Evolutionary conservation across 2,113 vertebrate species (phyloP).

Genomic region (Caretta caretta): DNA sequence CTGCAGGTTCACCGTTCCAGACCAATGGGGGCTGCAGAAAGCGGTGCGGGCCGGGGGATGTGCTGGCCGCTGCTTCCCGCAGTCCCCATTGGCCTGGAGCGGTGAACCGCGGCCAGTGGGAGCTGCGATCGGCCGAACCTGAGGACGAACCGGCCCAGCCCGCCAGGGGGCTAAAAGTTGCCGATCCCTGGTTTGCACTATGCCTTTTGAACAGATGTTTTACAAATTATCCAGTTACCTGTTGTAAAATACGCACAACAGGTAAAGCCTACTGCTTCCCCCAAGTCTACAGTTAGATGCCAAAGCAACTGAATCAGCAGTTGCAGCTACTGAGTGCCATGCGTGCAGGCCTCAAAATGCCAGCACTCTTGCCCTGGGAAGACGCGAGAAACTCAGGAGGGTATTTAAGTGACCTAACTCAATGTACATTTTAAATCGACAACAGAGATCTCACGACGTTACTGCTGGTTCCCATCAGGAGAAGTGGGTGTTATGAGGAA

Average conservation of each 20-base stretch:
- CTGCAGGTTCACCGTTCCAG: too few relatives aligned
- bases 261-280: constrained; percentile 44
- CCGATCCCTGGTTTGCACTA: too few relatives aligned
- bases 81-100: too few relatives aligned
- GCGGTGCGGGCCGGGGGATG: too few relatives aligned
- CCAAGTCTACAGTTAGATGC: constrained; percentile 55
- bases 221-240: background rate
- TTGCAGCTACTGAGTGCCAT: background rate
- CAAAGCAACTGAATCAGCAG: constrained; percentile 37
- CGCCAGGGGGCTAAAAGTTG: too few relatives aligned
- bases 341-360: background rate
- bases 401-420: background rate
- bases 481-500: background rate
- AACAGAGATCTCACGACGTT: background rate
- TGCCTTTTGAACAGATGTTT: background rate
- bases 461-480: background rate
- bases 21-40: too few relatives aligned
- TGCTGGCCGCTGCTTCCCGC: too few relatives aligned
- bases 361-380: background rate
- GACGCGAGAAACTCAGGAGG: background rate
- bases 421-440: background rate
- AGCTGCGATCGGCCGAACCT: too few relatives aligned
- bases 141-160: too few relatives aligned
- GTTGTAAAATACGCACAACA: background rate
- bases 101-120: too few relatives aligned